Conservation (phyloP, 92 coral and sea anemone species). For the Epizoanthus illoricatus region DNA sequence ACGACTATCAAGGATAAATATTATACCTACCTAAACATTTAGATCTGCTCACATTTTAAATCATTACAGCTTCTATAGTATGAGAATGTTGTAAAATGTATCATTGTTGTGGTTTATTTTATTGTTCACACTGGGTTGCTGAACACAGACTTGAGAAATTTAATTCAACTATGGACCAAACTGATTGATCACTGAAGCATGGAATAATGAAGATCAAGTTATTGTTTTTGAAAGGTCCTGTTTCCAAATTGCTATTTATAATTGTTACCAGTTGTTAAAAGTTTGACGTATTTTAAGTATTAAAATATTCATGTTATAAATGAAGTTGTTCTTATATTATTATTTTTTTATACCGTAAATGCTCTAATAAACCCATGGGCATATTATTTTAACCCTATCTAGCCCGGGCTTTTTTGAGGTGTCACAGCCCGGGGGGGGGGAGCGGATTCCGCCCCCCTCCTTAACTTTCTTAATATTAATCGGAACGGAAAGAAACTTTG, state of each 20-base stretch:
- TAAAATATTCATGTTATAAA: not conserved
- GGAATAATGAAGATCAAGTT: slow-evolving; percentile 30
- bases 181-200: slow-evolving; percentile 34
- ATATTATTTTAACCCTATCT: too few relatives aligned
- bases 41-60: slow-evolving; percentile 37
- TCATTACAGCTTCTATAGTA: slow-evolving; percentile 37
- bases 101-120: slow-evolving; percentile 37
- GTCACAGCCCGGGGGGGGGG: too few relatives aligned
- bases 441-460: too few relatives aligned
- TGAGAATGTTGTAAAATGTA: slow-evolving; percentile 37
- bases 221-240: slow-evolving; percentile 28
- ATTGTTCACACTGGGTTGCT: slow-evolving; percentile 42
- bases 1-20: slow-evolving; percentile 36
- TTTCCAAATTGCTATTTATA: slow-evolving; percentile 28
- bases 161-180: slow-evolving; percentile 36
- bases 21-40: slow-evolving; percentile 33
- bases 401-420: too few relatives aligned
- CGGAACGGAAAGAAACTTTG: too few relatives aligned
- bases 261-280: slow-evolving; percentile 26
- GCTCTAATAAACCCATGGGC: not conserved
- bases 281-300: slow-evolving; percentile 24
- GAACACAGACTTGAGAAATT: slow-evolving; percentile 39
- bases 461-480: too few relatives aligned
- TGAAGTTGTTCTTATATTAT: too few relatives aligned
- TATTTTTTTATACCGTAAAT: too few relatives aligned